Evolutionary conservation across 2,888 invertebrate genomes (phyloP).

Genomic region (Oxytorus armatus): DNA sequence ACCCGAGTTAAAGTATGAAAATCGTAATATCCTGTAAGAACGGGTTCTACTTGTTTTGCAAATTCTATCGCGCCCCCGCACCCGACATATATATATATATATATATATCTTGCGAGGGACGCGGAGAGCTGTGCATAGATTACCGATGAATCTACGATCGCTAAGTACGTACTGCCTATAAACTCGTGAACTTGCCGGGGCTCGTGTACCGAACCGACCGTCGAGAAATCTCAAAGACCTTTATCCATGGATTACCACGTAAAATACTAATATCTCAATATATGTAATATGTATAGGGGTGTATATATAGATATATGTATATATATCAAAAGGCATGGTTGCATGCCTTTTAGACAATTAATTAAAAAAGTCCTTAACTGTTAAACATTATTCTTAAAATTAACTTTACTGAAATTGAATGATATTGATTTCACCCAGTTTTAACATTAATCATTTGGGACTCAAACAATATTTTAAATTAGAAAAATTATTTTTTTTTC

Average conservation of each 20-base stretch:
- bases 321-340: too few species aligned
- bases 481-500: neutral
- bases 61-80: constrained; percentile 12
- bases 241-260: constrained; percentile 23
- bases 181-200: constrained; percentile 20
- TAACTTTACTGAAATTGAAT: too few species aligned
- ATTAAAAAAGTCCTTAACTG: too few species aligned
- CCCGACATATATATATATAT: neutral
- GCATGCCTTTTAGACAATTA: too few species aligned
- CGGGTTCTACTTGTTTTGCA: constrained; percentile 42
- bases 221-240: constrained; percentile 31
- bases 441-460: too few species aligned
- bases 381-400: neutral
- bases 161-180: constrained; percentile 53
- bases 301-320: neutral
- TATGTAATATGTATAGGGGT: too few species aligned
- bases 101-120: constrained; percentile 10
- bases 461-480: too few species aligned
- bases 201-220: constrained; percentile 7
- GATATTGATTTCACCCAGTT: too few species aligned
- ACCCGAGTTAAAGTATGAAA: constrained; percentile 12
- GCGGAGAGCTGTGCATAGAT: constrained; percentile 55
- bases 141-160: constrained; percentile 57
- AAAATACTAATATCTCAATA: too few species aligned
- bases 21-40: constrained; percentile 27